Evolutionary conservation across 2,888 invertebrate genomes (phyloP), one percentile per base, ranked within the genome.

Genomic region (Aleiodes leptofemur): DNA sequence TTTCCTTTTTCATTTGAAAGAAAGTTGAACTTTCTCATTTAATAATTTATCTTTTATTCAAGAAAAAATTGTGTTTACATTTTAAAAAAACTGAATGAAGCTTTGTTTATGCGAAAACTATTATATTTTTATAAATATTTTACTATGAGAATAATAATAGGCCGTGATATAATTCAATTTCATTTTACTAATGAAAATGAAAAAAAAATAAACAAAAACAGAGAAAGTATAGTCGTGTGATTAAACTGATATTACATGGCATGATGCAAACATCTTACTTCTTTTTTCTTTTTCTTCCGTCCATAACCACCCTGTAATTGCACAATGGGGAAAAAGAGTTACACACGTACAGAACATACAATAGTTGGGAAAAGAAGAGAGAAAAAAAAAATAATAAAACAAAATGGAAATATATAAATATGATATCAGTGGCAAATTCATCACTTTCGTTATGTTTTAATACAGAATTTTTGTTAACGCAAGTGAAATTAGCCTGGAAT

Each of bases 271-370:
- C 87, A 92, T 95, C 96, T 96, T 96, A 96, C 96, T 96, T 96
- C 96, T 96, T 96, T 96, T 96, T 96, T 96, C 95, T 96, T 96
- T 96, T 96, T 96, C 96, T 96, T 95, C 94, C 96, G 96, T 95
- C 96, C 96, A 95, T 95, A 95, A 94, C 94, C 94, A 93, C 93
- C 94, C 95, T 95, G 94, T 92, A 94, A 94, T 93, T 88, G 88
- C 87, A 90, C 89, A 90, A 90, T 85, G 87, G 85, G 89, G 89
- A 89, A 68, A 68, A 90, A 89, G 87, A 82, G 88, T 90, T 89
- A 90, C 89, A 90, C 87, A 89, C 83, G 89, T 86, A 88, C 84
- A 86, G 82, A 87, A 84, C 80, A 85, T 80, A 86, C 79, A 85
- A 43, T 80, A 86, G 83, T 78, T 72, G 78, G 78, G 78, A 79